phyloP scores from a whole-genome alignment of 2,888 invertebrate species.

The Aquatica leii region DNA sequence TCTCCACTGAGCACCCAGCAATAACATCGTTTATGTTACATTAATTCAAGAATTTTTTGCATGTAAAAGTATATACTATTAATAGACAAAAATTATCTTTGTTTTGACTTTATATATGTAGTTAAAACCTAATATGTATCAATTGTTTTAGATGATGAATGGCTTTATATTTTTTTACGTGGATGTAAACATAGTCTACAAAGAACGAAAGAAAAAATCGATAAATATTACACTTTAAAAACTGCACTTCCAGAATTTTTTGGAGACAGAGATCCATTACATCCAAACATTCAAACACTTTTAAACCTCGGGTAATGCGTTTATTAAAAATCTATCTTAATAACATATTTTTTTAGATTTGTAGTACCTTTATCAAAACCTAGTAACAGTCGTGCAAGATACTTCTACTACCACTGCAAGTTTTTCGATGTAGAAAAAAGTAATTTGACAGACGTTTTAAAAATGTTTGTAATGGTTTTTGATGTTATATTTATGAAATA shows the following conservation, averaged over 20 bases:
- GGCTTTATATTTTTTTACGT: constrained; percentile 63
- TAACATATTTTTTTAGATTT: too few relatives aligned
- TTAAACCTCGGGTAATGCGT: background rate
- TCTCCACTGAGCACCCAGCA: too few relatives aligned
- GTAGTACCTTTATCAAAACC: too few relatives aligned
- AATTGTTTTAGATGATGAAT: constrained; percentile 61
- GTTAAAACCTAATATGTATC: background rate
- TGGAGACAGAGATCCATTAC: constrained; percentile 61
- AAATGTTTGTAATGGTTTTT: background rate
- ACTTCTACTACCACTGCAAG: too few relatives aligned
- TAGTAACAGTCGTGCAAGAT: too few relatives aligned
- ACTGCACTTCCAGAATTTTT: constrained; percentile 68
- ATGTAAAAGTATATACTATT: too few relatives aligned
- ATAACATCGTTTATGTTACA: too few relatives aligned
- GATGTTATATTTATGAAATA: constrained; percentile 2
- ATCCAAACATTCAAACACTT: constrained; percentile 42
- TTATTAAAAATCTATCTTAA: too few relatives aligned
- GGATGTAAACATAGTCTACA: constrained; percentile 66
- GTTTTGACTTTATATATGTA: too few relatives aligned
- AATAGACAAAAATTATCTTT: too few relatives aligned
- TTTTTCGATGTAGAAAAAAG: too few relatives aligned
- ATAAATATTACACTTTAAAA: constrained; percentile 67
- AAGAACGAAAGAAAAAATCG: constrained; percentile 64
- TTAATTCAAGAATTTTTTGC: too few relatives aligned
- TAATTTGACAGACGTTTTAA: background rate